phyloP scores from a whole-genome alignment of 2,113 vertebrate species.

The Natator depressus region DNA sequence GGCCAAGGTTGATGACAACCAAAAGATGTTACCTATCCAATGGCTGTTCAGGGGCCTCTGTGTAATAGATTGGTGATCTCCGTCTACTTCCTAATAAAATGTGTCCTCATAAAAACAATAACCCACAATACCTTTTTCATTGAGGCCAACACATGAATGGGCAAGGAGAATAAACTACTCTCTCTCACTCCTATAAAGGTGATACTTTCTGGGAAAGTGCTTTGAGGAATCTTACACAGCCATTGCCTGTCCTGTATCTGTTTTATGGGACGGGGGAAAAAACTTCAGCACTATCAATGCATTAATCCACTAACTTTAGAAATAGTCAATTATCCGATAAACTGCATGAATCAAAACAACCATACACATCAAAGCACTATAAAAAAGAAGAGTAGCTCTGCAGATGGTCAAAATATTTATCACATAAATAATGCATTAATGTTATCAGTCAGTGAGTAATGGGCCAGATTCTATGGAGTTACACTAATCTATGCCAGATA shows the following conservation, averaged over 20 bases:
- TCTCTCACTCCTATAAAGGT: not conserved
- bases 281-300: not conserved
- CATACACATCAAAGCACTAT: not conserved
- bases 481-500: not conserved
- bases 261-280: not conserved
- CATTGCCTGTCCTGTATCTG: rapidly evolving
- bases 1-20: not conserved
- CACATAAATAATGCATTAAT: not conserved
- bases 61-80: not conserved
- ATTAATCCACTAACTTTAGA: not conserved
- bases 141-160: not conserved
- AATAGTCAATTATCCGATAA: not conserved
- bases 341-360: rapidly evolving
- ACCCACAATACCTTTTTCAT: too few species aligned
- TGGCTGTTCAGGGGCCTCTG: not conserved
- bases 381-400: too few species aligned
- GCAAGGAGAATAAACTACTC: not conserved
- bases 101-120: not conserved
- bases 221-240: not conserved
- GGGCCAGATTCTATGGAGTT: not conserved
- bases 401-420: not conserved
- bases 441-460: not conserved
- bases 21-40: not conserved
- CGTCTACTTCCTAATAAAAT: not conserved
- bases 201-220: not conserved